Percentiles rank a stretch among this genome's conserved stretches.
phyloP scores from a whole-genome alignment of 2,797 vertebrate genomes.

The Notoglanidium macrostoma region DNA sequence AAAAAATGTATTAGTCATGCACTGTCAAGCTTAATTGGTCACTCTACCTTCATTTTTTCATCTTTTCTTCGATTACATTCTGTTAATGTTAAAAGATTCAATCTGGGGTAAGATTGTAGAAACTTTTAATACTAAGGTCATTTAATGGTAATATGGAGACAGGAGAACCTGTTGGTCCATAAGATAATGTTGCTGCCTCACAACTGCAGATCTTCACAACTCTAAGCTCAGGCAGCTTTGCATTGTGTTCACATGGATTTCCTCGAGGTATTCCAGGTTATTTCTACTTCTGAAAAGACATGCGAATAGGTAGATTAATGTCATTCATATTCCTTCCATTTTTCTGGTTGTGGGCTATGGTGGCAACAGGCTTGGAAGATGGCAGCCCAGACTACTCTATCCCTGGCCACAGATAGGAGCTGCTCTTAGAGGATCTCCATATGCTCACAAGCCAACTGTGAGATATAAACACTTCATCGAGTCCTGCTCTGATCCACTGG shows the following conservation, averaged over 20 bases:
- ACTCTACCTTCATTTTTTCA: neutral
- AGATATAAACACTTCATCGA: neutral
- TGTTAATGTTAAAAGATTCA: neutral
- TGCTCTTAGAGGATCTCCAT: neutral
- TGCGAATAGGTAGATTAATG: neutral
- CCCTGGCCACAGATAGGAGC: too few species aligned
- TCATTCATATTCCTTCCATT: neutral
- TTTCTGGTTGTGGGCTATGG: neutral
- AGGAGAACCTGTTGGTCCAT: neutral
- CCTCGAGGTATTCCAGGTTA: neutral
- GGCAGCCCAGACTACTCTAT: neutral
- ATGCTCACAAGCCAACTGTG: neutral
- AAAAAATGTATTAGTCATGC: neutral
- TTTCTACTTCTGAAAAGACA: neutral
- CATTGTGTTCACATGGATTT: neutral
- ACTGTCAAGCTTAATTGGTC: neutral
- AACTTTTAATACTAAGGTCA: neutral
- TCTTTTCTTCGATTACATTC: neutral
- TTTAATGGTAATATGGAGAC: neutral
- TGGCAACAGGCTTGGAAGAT: neutral
- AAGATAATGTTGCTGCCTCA: neutral
- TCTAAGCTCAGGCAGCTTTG: neutral
- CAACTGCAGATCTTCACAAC: neutral
- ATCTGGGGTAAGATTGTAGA: neutral
- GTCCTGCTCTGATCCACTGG: neutral